Percentiles rank a stretch among this genome's conserved stretches.
phyloP scores from a whole-genome alignment of 1,140 invertebrate genomes.

The Pseudomyrmex gracilis region DNA sequence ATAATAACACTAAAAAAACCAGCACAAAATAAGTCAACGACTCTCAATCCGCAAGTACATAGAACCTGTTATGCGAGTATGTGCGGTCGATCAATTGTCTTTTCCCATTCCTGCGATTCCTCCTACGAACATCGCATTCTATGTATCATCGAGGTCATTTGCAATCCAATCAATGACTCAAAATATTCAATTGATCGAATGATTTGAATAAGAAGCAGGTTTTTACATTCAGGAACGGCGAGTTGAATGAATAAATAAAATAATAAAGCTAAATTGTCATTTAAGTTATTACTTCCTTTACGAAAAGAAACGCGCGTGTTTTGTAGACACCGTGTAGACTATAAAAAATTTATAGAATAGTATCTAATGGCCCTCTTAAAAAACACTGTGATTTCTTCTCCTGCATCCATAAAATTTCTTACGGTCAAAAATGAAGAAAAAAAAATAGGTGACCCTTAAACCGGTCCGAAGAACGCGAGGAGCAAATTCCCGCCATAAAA shows the following conservation, averaged over 20 bases:
- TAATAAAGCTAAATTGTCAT: too few species aligned
- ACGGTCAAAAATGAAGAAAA: conserved; percentile 35
- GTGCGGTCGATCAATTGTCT: conserved; percentile 70
- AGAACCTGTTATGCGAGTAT: conserved; percentile 76
- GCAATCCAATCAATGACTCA: conserved; percentile 42
- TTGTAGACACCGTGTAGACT: conserved; percentile 6
- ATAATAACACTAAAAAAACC: conserved; percentile 54
- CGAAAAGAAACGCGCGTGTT: neutral
- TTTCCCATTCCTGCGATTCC: conserved; percentile 73
- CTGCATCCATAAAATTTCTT: conserved; percentile 49
- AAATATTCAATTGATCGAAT: conserved; percentile 20
- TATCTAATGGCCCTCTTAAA: conserved; percentile 44
- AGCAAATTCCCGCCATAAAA: conserved; percentile 43
- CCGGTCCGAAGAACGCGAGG: conserved; percentile 68
- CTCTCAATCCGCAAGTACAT: conserved; percentile 74
- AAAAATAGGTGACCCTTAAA: conserved; percentile 67
- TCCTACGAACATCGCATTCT: conserved; percentile 73
- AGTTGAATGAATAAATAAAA: neutral
- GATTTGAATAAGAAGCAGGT: neutral
- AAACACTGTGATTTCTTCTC: too few species aligned
- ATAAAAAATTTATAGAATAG: conserved; percentile 54
- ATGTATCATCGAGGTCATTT: conserved; percentile 58
- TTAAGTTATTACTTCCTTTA: neutral
- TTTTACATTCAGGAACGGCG: neutral
- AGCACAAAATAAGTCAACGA: conserved; percentile 81